Percentiles rank a stretch among this genome's conserved stretches.
Evolutionary conservation across 2,797 vertebrate genomes (phyloP).

Genomic region (Moxostoma hubbsi): DNA sequence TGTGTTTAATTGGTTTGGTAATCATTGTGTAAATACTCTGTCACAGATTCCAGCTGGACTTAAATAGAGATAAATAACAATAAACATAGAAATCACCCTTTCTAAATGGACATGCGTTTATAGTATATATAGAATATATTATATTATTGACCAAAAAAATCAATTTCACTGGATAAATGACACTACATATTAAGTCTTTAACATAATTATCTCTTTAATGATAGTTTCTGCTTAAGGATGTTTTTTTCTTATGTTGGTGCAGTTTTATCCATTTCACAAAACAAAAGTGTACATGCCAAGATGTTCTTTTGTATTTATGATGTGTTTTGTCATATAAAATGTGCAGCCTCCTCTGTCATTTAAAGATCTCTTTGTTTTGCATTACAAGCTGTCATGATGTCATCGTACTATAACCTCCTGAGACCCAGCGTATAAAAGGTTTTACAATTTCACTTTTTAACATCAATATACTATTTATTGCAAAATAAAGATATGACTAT

Average conservation of each 20-base stretch:
- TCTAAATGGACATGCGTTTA: neutral
- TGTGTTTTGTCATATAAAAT: no score
- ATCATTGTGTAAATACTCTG: neutral
- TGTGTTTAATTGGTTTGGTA: neutral
- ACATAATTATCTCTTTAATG: neutral
- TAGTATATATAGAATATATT: neutral
- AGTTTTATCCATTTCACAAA: neutral
- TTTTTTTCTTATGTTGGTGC: neutral
- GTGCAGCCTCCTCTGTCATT: no score
- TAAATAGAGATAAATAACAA: neutral
- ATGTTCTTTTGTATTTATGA: neutral
- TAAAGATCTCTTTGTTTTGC: no score
- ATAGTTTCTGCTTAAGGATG: neutral
- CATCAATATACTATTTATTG: no score
- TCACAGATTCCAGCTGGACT: neutral
- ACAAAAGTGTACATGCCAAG: neutral
- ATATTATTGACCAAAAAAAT: neutral
- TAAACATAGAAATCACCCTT: neutral
- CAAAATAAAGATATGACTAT: no score
- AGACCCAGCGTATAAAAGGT: no score
- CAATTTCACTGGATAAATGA: neutral
- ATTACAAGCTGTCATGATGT: no score
- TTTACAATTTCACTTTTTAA: no score
- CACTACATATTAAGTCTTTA: neutral
- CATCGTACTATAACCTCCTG: no score